Evolutionary conservation across 2,888 invertebrate species (phyloP), one percentile per base, ranked within the genome.

Genomic region (Cryptophagus acutangulus): DNA sequence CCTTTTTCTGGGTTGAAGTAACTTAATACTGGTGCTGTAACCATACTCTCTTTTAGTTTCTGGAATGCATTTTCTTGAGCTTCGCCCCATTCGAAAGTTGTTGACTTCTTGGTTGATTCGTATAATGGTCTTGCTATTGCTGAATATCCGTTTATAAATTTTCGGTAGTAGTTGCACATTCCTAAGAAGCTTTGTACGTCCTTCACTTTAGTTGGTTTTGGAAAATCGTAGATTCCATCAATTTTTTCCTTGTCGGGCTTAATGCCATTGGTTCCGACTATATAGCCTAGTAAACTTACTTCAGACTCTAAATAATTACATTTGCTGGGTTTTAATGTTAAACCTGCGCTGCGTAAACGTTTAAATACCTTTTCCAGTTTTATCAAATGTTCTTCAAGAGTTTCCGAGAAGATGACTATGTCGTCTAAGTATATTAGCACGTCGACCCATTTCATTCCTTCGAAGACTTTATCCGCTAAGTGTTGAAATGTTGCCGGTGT

Each of bases 261-360:
- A n/a, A n/a, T n/a, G n/a, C n/a, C n/a, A n/a, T n/a, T n/a, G n/a
- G n/a, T n/a, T n/a, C n/a, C n/a, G n/a, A 59, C 38, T 1, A 50
- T 46, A 20, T 59, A 51, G 2, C 55, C 55, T 4, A 59, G 25
- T 17, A 58, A 54, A 8, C 49, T 50, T 4, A 55, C 38, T 33
- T 47, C 46, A 1, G 29, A 25, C 48, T 51, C n/a, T n/a, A n/a
- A n/a, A n/a, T n/a, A n/a, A n/a, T n/a, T n/a, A n/a, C n/a, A n/a
- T 30, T 43, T 52, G 3, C 36, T 38, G 15, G 45, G 41, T 38
- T 49, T 52, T 15, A 47, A 17, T 8, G 51, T 51, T 24, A 51
- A 41, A 9, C 42, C 40, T 16, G 52, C 46, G 13, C 28, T 14
- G 16, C 41, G 31, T 5, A 52, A 28, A 16, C 48, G 10, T 2